These are phyloP conservation scores for Drosophila crucigera DNA, from an alignment of 2,888 invertebrate species.

Conservation along the genomic window DNA sequence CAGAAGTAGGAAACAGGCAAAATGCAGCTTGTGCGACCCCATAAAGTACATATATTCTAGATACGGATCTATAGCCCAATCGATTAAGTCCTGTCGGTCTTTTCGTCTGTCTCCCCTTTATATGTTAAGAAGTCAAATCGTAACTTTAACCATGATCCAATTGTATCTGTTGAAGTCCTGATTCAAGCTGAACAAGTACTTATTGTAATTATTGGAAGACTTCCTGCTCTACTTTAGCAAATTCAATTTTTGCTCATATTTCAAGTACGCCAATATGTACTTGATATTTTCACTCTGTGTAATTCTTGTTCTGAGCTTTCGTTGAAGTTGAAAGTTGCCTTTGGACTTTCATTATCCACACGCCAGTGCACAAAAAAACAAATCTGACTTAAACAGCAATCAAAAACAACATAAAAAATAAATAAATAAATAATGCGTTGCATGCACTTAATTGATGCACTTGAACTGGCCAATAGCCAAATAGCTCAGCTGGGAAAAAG, in stretches of 20 bases:
- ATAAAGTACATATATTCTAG: not conserved
- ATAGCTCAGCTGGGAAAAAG: slow-evolving; percentile 22
- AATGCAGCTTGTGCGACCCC: not conserved
- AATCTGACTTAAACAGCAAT: slow-evolving; percentile 16
- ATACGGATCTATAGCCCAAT: not conserved
- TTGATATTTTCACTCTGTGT: not conserved
- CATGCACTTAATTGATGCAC: slow-evolving; percentile 72
- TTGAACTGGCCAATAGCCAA: slow-evolving; percentile 49
- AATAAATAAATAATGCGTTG: slow-evolving; percentile 40
- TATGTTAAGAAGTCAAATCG: not conserved
- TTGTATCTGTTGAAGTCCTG: not conserved
- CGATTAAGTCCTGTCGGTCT: not conserved
- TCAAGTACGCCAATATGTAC: not conserved
- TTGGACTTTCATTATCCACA: slow-evolving; percentile 67
- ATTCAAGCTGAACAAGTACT: not conserved
- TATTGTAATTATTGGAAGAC: not conserved
- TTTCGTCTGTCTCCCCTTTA: not conserved
- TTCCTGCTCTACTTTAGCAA: not conserved
- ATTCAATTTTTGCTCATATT: not conserved
- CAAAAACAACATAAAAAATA: not conserved
- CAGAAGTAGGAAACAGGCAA: not conserved
- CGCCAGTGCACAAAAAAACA: slow-evolving; percentile 51
- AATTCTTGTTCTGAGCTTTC: slow-evolving; percentile 1
- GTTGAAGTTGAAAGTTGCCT: slow-evolving; percentile 20
- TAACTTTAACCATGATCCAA: not conserved